These are phyloP conservation scores for Cebus imitator DNA, from an alignment of 2,113 vertebrate species.

Conservation along the genomic window DNA sequence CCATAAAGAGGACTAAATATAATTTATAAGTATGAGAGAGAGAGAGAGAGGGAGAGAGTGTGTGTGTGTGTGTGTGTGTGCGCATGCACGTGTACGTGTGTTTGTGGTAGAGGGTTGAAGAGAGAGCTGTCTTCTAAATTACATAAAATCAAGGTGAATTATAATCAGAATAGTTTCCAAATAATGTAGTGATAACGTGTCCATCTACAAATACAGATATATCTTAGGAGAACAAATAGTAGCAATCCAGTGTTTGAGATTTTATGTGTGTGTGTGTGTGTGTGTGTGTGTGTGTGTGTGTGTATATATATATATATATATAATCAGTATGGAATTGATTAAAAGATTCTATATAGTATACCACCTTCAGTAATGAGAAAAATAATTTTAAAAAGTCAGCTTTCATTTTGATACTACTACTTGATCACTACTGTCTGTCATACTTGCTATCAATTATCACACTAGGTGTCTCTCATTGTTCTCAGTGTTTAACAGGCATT, in stretches of 20 bases:
- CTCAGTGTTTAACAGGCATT: background rate
- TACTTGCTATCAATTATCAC: background rate
- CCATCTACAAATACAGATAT: background rate
- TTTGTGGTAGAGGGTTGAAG: background rate
- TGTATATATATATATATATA: too few relatives aligned
- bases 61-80: too few relatives aligned
- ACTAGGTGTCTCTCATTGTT: background rate
- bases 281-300: too few relatives aligned
- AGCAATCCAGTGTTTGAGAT: background rate
- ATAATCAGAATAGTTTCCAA: background rate
- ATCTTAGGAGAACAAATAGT: background rate
- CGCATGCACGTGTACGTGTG: background rate
- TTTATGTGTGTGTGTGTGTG: too few relatives aligned
- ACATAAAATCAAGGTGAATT: background rate
- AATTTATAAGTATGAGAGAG: background rate
- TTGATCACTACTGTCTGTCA: background rate
- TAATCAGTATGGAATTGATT: background rate
- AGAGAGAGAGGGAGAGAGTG: accelerated
- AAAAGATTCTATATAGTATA: background rate
- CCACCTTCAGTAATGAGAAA: background rate
- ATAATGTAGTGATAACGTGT: background rate
- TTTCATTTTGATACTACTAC: background rate
- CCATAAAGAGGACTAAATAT: background rate
- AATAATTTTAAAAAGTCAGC: background rate
- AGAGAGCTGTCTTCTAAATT: background rate